Base-by-base conservation (phyloP, 2,113 vertebrate genomes). In the Rhea pennata region DNA sequence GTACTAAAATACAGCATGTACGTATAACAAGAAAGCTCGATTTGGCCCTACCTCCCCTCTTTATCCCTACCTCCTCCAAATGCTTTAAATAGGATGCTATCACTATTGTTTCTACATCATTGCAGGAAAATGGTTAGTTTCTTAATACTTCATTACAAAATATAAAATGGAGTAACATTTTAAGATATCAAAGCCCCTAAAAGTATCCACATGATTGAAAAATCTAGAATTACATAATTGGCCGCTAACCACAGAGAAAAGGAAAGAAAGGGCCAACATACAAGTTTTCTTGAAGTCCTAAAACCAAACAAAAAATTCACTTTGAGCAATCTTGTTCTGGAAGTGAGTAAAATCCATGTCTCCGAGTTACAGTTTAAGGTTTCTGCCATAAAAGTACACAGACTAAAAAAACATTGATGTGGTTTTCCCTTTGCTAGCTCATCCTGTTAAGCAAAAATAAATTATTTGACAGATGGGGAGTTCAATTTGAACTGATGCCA, bases 81-180 rank as follows among this genome's bases (percentile, higher is more conserved):
- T 0, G 9, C 93, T 87, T 76, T 85, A 88, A 93, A 94, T 92
- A 96, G 95, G 93, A 94, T 91, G 89, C 89, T 84, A 95, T 24
- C 95, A 85, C 91, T 76, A 50, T 92, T 95, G 96, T 91, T 95
- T 96, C 77, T 75, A 92, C 0, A 17, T 84, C 95, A 93, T 54
- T 85, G 72, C 84, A 89, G 87, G 42, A 10, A 59, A 83, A 64
- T 1, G 62, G 75, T 71, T 8, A 1, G 75, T 96, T 96, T 95
- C 95, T 87, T 92, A 83, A 96, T 80, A 56, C 87, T 40, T 95
- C 72, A 11, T 91, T 95, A 88, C 71, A 36, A 36, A 36, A 36
- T 36, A 36, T 36, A 36, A 36, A 36, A 36, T 36, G 36, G 36
- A 36, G 36, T 36, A 36, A 36, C 36, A 36, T 36, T 36, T 36